Evolutionary conservation across 2,113 vertebrate species (phyloP).

Genomic region (Paratilapia polleni): DNA sequence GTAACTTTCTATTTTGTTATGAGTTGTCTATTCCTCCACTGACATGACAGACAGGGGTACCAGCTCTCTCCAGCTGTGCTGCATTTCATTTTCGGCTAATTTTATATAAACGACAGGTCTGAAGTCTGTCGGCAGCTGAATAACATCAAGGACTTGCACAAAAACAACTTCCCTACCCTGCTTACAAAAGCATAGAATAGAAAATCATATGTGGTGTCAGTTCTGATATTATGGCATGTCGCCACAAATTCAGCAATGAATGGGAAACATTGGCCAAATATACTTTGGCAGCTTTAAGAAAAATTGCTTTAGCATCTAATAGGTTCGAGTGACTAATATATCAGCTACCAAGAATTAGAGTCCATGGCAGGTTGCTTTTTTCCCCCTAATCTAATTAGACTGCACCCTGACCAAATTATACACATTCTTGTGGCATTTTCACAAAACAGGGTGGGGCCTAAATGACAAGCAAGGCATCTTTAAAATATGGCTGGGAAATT

Average conservation of each 20-base stretch:
- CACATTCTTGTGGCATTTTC: neutral
- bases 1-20: neutral
- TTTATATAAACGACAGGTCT: too few species aligned
- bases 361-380: neutral
- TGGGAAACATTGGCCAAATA: neutral
- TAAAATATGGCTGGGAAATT: too few species aligned
- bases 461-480: neutral
- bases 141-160: too few species aligned
- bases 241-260: too few species aligned
- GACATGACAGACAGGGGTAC: neutral
- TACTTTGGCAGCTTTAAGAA: neutral
- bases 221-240: too few species aligned
- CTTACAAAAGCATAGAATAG: too few species aligned
- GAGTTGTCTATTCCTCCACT: neutral
- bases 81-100: too few species aligned
- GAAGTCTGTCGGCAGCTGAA: too few species aligned
- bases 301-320: neutral
- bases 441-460: accelerated
- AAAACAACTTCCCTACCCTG: too few species aligned
- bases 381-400: too few species aligned
- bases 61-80: neutral
- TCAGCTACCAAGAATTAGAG: neutral
- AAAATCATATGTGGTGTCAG: too few species aligned
- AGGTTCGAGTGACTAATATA: neutral
- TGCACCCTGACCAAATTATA: neutral